A percentile compares a stretch with the other conserved stretches of the same genome.
These are phyloP conservation scores for Acrocera orbiculus DNA, from an alignment of 2,888 invertebrate species.

Conservation along the genomic window DNA sequence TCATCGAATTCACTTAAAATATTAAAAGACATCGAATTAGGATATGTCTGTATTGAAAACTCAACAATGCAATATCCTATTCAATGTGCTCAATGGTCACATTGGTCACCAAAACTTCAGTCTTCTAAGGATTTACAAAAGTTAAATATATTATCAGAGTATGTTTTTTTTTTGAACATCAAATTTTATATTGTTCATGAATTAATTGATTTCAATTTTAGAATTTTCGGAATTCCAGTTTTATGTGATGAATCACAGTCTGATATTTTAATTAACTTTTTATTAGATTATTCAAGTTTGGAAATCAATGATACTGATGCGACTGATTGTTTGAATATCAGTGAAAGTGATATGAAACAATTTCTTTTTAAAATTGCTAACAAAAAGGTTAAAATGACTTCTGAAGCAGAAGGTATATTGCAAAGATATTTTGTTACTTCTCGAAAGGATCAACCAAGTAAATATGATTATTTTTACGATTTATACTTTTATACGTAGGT, in stretches of 20 bases:
- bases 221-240: slow-evolving; percentile 29
- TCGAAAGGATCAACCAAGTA: slow-evolving; percentile 26
- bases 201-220: slow-evolving; percentile 9
- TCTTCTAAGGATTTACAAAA: slow-evolving; percentile 18
- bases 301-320: slow-evolving; percentile 14
- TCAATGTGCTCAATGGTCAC: slow-evolving; percentile 27
- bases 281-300: slow-evolving; percentile 18
- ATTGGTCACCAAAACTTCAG: slow-evolving; percentile 22
- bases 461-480: background rate
- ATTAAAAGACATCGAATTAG: slow-evolving; percentile 19
- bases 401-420: slow-evolving; percentile 26
- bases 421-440: slow-evolving; percentile 33
- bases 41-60: slow-evolving; percentile 17
- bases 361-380: slow-evolving; percentile 19
- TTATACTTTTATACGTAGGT: background rate
- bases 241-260: slow-evolving; percentile 18
- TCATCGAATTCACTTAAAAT: slow-evolving; percentile 16
- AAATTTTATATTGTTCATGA: slow-evolving; percentile 3
- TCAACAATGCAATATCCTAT: slow-evolving; percentile 16
- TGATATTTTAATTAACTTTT: slow-evolving; percentile 19
- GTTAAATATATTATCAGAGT: slow-evolving; percentile 26
- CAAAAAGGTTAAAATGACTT: slow-evolving; percentile 16
- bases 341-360: slow-evolving; percentile 21
- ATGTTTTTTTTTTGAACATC: slow-evolving; percentile 9
- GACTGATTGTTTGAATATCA: slow-evolving; percentile 20